A percentile compares a stretch with the other conserved stretches of the same genome.
phyloP scores from a whole-genome alignment of 2,797 vertebrate species.

The Petrocephalus sullivani region DNA sequence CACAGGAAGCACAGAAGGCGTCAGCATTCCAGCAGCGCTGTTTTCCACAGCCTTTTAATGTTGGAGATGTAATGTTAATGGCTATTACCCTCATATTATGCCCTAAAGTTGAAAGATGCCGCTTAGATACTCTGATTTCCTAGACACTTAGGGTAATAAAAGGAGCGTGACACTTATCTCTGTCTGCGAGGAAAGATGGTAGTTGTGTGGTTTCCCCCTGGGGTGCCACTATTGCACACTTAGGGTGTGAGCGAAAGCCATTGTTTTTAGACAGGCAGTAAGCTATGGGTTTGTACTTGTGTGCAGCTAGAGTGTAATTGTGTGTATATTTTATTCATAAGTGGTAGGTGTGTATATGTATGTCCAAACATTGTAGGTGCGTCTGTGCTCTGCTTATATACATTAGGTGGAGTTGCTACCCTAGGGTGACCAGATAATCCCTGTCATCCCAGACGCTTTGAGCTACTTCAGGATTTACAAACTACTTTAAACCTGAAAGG shows the following conservation, averaged over 20 bases:
- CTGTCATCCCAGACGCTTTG: too few relatives aligned
- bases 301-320: not conserved
- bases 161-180: not conserved
- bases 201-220: not conserved
- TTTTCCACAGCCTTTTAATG: not conserved
- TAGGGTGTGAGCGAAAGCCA: not conserved
- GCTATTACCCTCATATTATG: constrained; percentile 2
- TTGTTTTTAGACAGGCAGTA: not conserved
- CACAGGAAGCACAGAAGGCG: not conserved
- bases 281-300: not conserved
- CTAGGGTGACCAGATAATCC: too few relatives aligned
- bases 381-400: not conserved
- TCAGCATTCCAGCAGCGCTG: not conserved
- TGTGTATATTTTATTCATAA: not conserved
- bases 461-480: too few relatives aligned
- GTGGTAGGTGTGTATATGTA: not conserved
- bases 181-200: not conserved
- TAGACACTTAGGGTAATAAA: not conserved
- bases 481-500: too few relatives aligned
- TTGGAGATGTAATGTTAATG: not conserved
- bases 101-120: not conserved
- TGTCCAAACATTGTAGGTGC: not conserved
- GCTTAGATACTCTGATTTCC: not conserved
- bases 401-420: not conserved
- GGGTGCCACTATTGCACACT: not conserved